Evolutionary conservation across 2,113 vertebrate species (phyloP).

Genomic region (Lagopus muta): DNA sequence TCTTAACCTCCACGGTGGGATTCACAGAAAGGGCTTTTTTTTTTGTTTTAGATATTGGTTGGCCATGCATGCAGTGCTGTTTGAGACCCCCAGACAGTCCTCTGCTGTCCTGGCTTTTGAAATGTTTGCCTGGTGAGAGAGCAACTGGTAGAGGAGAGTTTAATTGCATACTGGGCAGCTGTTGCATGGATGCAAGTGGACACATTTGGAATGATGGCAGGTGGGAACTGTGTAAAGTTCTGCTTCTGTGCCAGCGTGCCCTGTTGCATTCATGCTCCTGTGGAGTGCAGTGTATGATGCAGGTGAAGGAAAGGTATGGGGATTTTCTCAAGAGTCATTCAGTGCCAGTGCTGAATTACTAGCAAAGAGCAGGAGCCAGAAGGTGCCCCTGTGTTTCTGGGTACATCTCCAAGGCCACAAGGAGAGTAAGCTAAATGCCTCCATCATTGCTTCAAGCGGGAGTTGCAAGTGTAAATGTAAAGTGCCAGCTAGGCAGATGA

Average conservation of each 20-base stretch:
- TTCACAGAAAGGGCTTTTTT: not conserved
- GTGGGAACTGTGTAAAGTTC: not conserved
- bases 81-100: not conserved
- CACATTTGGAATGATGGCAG: not conserved
- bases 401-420: not conserved
- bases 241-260: rapidly evolving
- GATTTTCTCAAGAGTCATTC: not conserved
- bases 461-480: not conserved
- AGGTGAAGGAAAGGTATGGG: not conserved
- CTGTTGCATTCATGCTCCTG: rapidly evolving
- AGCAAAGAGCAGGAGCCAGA: not conserved
- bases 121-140: not conserved
- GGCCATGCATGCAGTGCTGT: too few relatives aligned
- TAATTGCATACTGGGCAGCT: not conserved
- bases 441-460: not conserved
- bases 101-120: not conserved
- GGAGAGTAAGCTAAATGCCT: not conserved
- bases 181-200: rapidly evolving
- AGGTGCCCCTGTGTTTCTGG: not conserved
- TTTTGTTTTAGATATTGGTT: not conserved
- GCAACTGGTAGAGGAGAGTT: not conserved
- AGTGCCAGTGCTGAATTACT: not conserved
- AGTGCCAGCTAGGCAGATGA: not conserved
- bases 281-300: not conserved
- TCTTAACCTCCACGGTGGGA: not conserved